Conservation (phyloP, 2,113 vertebrate genomes). For the Fulica atra region DNA sequence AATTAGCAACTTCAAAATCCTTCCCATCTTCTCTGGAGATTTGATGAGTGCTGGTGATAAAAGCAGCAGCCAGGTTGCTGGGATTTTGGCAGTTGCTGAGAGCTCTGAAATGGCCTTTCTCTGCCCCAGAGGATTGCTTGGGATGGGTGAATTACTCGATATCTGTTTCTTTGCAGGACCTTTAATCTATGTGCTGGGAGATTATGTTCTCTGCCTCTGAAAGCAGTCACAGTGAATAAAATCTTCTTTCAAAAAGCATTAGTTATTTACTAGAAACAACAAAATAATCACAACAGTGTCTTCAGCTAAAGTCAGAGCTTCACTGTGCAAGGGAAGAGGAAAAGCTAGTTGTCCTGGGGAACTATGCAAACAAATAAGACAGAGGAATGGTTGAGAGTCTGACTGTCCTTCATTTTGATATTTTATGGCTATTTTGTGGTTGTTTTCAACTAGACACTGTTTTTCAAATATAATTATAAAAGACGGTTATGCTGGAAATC, state of each 20-base stretch:
- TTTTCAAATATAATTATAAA: conserved; percentile 20
- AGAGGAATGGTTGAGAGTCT: background rate
- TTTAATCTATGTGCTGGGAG: background rate
- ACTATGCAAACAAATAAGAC: background rate
- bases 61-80: background rate
- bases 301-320: background rate
- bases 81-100: background rate
- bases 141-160: background rate
- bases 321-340: background rate
- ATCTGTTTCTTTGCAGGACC: background rate
- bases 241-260: background rate
- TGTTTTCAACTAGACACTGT: background rate
- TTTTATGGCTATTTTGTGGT: background rate
- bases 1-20: conserved; percentile 3
- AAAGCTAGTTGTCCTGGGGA: background rate
- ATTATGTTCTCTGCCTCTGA: background rate
- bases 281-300: background rate
- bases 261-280: background rate
- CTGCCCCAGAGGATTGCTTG: background rate
- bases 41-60: background rate
- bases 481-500: background rate
- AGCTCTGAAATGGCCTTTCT: background rate
- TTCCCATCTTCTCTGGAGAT: background rate
- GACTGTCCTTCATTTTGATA: background rate
- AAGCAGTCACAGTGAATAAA: background rate